Percentiles rank a stretch among this genome's conserved stretches.
These are phyloP conservation scores for Cyclina sinensis DNA, from an alignment of 1,140 invertebrate genomes.

Conservation along the genomic window DNA sequence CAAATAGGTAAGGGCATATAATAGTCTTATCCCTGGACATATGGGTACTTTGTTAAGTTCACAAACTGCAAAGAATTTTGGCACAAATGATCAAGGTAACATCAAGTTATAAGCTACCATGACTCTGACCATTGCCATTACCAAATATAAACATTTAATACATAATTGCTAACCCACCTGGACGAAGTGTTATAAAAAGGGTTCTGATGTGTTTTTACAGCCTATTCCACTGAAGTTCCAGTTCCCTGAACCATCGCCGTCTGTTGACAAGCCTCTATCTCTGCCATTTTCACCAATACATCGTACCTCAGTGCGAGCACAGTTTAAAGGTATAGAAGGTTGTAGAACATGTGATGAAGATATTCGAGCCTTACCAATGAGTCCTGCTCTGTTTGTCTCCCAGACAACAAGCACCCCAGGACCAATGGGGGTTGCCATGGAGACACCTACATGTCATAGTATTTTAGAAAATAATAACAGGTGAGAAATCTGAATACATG, in stretches of 20 bases:
- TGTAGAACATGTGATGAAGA: not conserved
- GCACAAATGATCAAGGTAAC: too few species aligned
- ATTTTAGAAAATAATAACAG: constrained; percentile 33
- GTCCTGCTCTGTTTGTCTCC: constrained; percentile 32
- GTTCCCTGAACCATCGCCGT: not conserved
- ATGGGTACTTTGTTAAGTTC: too few species aligned
- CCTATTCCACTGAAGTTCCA: not conserved
- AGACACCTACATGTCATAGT: constrained; percentile 25
- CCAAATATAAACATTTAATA: too few species aligned
- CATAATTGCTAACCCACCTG: too few species aligned
- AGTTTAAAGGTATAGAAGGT: not conserved
- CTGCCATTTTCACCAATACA: constrained; percentile 27
- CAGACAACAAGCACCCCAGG: constrained; percentile 32
- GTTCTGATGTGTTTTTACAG: not conserved
- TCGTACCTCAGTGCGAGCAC: not conserved
- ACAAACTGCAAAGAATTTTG: too few species aligned
- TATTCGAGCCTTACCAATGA: constrained; percentile 32
- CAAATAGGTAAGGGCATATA: too few species aligned
- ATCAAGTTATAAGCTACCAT: too few species aligned
- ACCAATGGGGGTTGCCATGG: not conserved
- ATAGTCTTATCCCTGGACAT: too few species aligned
- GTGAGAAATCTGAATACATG: too few species aligned
- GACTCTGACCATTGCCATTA: too few species aligned
- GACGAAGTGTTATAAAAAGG: too few species aligned
- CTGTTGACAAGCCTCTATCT: not conserved